Evolutionary conservation across 2,797 vertebrate species (phyloP), one percentile per base, ranked within the genome.

Genomic region (Corythornis leucogaster): DNA sequence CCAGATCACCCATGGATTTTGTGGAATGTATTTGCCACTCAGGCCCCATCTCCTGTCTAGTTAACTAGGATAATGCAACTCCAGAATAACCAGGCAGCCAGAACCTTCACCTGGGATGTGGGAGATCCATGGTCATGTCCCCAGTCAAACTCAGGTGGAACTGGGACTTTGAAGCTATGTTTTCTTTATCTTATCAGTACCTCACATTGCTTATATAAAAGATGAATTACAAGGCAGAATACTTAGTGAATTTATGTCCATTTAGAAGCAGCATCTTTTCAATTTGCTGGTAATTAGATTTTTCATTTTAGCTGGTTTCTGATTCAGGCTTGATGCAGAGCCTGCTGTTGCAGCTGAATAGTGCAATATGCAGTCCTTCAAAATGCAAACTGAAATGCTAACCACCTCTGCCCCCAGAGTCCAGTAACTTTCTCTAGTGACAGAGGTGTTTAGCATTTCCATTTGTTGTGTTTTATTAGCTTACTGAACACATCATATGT

Each of bases 401-500:
- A 51, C 25, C 13, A 33, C 43, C 20, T 87, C 35, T 63, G 55
- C 57, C 61, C 78, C 25, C 22, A 46, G 62, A 61, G 53, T 76
- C 51, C 58, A 61, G 7, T 28, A 6, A 48, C 33, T 75, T 75
- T 74, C 26, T 68, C 19, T 11, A 15, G 13, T 66, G 54, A 38
- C 20, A 31, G 33, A 48, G 18, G 31, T 66, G 61, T 59, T 92
- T 78, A 51, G 28, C 48, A 24, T 70, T 92, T 59, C 51, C 48
- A 31, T 57, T 81, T 73, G 33, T 58, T 83, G 33, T 76, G 64
- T 53, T 92, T 75, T 53, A 78, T 93, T 78, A 85, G 53, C 57
- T 94, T 94, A 31, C 57, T 84, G 53, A 75, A 87, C 75, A 58
- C 70, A 74, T 86, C 64, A 43, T 80, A 12, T n/a, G 55, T 85